A percentile compares a stretch with the other conserved stretches of the same genome.
These are phyloP conservation scores for Oreochromis spilurus DNA, from an alignment of 2,113 vertebrate species.

Conservation along the genomic window DNA sequence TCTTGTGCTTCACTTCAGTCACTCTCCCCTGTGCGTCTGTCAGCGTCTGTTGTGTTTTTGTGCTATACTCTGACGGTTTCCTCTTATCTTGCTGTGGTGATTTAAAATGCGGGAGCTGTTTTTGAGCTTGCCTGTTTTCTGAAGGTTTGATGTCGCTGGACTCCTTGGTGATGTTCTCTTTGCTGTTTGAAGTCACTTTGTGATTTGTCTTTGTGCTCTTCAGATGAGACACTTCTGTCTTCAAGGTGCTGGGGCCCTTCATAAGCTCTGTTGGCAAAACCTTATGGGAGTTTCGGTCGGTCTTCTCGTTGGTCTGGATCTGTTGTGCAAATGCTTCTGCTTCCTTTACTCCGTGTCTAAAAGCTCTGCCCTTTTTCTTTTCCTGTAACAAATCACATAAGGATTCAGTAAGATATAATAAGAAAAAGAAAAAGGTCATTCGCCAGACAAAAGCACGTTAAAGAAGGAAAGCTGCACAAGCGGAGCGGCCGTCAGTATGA, in stretches of 20 bases:
- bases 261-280: conserved; percentile 28
- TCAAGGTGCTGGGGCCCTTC: background rate
- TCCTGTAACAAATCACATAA: conserved; percentile 21
- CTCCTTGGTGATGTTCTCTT: conserved; percentile 27
- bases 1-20: background rate
- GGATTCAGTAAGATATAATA: background rate
- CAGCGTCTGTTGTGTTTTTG: background rate
- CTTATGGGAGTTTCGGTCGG: background rate
- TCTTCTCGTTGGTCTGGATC: background rate
- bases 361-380: background rate
- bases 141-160: background rate
- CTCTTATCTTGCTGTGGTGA: background rate
- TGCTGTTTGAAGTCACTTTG: conserved; percentile 14
- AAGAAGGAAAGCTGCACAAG: background rate
- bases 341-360: conserved; percentile 18
- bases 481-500: background rate
- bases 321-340: background rate
- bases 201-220: background rate
- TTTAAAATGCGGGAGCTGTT: background rate
- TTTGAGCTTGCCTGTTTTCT: background rate
- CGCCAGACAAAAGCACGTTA: background rate
- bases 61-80: background rate
- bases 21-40: background rate
- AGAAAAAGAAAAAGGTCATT: background rate
- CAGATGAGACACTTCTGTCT: background rate